Conservation (phyloP, 2,888 invertebrate genomes). For the Hypomecis punctinalis region DNA sequence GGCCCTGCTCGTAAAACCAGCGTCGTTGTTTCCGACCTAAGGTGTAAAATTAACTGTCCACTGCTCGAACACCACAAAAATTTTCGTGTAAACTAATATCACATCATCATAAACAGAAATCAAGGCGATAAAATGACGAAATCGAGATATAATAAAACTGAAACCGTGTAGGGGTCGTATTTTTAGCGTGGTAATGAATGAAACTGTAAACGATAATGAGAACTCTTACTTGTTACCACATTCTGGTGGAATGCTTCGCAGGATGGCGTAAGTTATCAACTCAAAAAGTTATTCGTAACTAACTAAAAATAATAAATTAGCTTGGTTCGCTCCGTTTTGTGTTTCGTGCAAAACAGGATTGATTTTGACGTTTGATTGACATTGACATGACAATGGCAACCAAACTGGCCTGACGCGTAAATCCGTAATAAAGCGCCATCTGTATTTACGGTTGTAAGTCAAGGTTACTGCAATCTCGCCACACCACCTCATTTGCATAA, state of each 20-base stretch:
- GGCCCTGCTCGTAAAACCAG: slow-evolving; percentile 63
- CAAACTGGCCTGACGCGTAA: slow-evolving; percentile 17
- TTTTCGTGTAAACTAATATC: slow-evolving; percentile 50
- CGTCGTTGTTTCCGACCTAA: slow-evolving; percentile 42
- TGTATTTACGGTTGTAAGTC: slow-evolving; percentile 49
- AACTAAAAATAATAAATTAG: slow-evolving; percentile 76
- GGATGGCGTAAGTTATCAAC: slow-evolving; percentile 58
- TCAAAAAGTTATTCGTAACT: slow-evolving; percentile 72
- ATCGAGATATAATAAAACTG: slow-evolving; percentile 60
- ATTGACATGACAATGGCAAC: background rate
- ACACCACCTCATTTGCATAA: slow-evolving; percentile 63
- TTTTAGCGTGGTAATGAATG: slow-evolving; percentile 68
- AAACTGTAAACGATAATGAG: slow-evolving; percentile 63
- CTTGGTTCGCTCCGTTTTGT: slow-evolving; percentile 62
- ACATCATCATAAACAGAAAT: slow-evolving; percentile 53
- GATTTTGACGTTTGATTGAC: slow-evolving; percentile 16
- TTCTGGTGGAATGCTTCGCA: slow-evolving; percentile 53
- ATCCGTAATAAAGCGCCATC: slow-evolving; percentile 66
- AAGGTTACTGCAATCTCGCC: slow-evolving; percentile 18
- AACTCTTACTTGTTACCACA: slow-evolving; percentile 62
- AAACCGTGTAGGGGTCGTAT: slow-evolving; percentile 69
- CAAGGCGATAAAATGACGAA: slow-evolving; percentile 59
- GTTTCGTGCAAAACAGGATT: slow-evolving; percentile 49
- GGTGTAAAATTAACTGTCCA: slow-evolving; percentile 53
- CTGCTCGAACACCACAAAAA: slow-evolving; percentile 50